phyloP scores from a whole-genome alignment of 2,888 invertebrate species.

The Linyphia triangularis region DNA sequence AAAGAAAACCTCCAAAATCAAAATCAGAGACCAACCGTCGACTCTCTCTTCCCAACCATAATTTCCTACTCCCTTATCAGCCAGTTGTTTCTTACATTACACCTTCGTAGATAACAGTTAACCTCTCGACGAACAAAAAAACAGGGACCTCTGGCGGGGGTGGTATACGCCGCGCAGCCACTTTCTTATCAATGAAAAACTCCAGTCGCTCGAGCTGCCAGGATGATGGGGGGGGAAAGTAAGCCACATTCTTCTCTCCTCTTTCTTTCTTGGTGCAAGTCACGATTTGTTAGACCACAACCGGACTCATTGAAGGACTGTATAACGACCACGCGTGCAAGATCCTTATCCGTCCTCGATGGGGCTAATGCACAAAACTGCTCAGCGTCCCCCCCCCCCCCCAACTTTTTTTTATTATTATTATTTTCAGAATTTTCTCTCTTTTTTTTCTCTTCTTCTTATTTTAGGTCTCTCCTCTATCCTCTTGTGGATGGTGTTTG shows the following conservation, averaged over 20 bases:
- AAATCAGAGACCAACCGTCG: neutral
- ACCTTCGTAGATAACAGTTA: constrained; percentile 64
- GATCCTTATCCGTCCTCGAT: constrained; percentile 67
- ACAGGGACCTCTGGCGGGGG: neutral
- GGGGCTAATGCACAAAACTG: too few species aligned
- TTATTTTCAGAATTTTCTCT: neutral
- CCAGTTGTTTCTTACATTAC: constrained; percentile 68
- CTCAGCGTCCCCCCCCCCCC: neutral
- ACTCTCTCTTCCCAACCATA: constrained; percentile 7
- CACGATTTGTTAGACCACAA: constrained; percentile 69
- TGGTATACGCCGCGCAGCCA: neutral
- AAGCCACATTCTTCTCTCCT: constrained; percentile 42
- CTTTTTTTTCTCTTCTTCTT: neutral
- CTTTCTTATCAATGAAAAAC: constrained; percentile 70
- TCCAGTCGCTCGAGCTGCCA: neutral
- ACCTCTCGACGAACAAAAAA: constrained; percentile 25
- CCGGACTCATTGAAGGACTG: constrained; percentile 52
- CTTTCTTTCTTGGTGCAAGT: constrained; percentile 24
- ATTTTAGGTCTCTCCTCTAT: neutral
- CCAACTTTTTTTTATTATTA: neutral
- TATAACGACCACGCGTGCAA: constrained; percentile 59
- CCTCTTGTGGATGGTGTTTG: neutral
- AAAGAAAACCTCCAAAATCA: neutral
- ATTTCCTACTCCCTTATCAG: constrained; percentile 50
- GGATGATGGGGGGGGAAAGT: neutral